Percentiles rank a stretch among this genome's conserved stretches.
Evolutionary conservation across 2,113 vertebrate genomes (phyloP).

Genomic region (Scartelaos histophorus): DNA sequence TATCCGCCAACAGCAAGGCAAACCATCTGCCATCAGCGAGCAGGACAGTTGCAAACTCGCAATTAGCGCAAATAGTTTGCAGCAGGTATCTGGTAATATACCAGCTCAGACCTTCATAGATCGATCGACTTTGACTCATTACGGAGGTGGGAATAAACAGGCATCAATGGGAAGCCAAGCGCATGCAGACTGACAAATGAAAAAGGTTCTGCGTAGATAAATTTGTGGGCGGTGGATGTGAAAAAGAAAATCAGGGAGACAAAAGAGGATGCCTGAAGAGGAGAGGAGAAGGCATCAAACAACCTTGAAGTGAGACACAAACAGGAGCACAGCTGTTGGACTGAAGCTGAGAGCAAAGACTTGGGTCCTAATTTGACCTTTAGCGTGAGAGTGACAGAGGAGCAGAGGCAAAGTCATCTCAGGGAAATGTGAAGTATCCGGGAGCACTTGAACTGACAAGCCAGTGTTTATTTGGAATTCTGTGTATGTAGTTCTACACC

Average conservation of each 20-base stretch:
- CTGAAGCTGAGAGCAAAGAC: neutral
- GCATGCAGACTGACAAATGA: constrained; percentile 20
- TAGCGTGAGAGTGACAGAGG: constrained; percentile 3
- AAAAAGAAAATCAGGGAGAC: constrained; percentile 1
- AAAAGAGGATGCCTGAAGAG: constrained; percentile 1
- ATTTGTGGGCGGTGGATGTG: constrained; percentile 25
- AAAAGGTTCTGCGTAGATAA: constrained; percentile 11
- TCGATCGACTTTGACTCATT: constrained; percentile 62
- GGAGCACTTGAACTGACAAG: neutral
- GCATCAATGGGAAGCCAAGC: constrained; percentile 26
- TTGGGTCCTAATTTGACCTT: neutral
- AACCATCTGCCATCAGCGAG: constrained; percentile 48
- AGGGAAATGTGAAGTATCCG: neutral
- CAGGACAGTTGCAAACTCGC: constrained; percentile 19
- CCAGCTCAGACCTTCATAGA: constrained; percentile 58
- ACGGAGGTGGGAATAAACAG: constrained; percentile 44
- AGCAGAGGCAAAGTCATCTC: constrained; percentile 1
- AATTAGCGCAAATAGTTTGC: constrained; percentile 50
- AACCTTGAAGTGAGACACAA: constrained; percentile 20
- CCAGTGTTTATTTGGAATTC: neutral
- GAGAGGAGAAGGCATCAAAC: constrained; percentile 12
- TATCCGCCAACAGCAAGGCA: constrained; percentile 20
- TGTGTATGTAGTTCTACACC: neutral
- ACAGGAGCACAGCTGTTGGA: constrained; percentile 14
- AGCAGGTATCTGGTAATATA: constrained; percentile 46